Base-by-base conservation (phyloP, 1,140 invertebrate species). In the Saccostrea glomerata region DNA sequence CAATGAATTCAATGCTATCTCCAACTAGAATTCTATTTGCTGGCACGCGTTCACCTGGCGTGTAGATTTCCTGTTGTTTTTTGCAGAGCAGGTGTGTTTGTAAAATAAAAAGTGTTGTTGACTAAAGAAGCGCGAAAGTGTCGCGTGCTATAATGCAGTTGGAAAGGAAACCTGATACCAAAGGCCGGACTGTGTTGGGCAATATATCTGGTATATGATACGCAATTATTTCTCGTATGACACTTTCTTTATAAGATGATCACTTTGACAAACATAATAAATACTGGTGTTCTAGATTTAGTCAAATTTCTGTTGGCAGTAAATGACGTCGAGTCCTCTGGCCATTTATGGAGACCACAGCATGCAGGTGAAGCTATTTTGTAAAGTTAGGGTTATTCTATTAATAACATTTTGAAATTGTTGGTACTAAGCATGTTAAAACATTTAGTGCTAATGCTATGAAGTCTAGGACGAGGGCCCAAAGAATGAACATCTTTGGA, bases 11-110 rank as follows among this genome's bases (percentile, higher is more conserved):
- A 63, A n/a, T 63, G 58, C 58, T 20, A 20, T 63, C 17, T 20
- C n/a, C 15, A 63, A 5, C 17, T 63, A 17, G 15, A 2, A n/a
- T 63, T 63, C 58, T 63, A 30, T 25, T 77, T 77, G 23, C 15
- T 77, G 70, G 70, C 70, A 77, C 70, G 70, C 70, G 25, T 36
- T 77, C 70, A 77, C 70, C 70, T 77, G 70, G 23, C 15, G 70
- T 77, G 30, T 77, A 77, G 70, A 77, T 77, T 77, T 30, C 70
- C 25, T 77, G 23, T 77, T 23, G 23, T 60, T 77, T 77, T 25
- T 77, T 36, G 23, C 11, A 11, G 70, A 23, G 70, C 70, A 77
- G 70, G 70, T 77, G 70, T 77, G 25, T 77, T 17, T 13, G 25
- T 9, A 47, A 47, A 77, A 77, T 36, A 15, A 36, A 77, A 77